Evolutionary conservation across 30 jellyfish, hydroid and myxozoan species (phyloP).

Genomic region (Aurelia aurita): DNA sequence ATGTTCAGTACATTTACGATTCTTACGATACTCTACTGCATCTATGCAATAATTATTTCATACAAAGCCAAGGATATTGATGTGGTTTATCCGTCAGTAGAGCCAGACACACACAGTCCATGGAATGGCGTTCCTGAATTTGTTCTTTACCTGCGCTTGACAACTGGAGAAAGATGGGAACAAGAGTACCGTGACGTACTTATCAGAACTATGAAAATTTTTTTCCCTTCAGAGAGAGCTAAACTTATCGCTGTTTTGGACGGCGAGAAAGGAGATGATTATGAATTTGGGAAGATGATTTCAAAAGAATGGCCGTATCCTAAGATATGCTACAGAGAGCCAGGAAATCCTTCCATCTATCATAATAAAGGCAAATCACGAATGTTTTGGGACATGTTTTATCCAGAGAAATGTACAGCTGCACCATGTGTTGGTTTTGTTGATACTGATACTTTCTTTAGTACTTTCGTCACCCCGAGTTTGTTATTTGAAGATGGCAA

Average conservation of each 20-base stretch:
- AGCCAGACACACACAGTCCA: neutral
- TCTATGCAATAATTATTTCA: no score
- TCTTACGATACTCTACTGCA: no score
- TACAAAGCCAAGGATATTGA: no score
- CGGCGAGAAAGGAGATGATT: conserved; percentile 62
- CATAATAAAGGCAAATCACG: conserved; percentile 55
- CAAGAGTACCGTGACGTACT: conserved; percentile 27
- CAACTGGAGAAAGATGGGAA: conserved; percentile 49
- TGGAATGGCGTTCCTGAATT: conserved; percentile 55
- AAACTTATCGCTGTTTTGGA: conserved; percentile 57
- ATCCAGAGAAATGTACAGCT: conserved; percentile 65
- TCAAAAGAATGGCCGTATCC: conserved; percentile 72
- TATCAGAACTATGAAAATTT: conserved; percentile 45
- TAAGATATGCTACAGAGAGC: conserved; percentile 50
- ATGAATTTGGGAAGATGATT: conserved; percentile 37
- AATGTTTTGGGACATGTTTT: conserved; percentile 70
- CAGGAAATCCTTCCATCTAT: conserved; percentile 24
- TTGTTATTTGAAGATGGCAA: conserved; percentile 46
- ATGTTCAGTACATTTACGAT: no score
- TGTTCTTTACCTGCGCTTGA: conserved; percentile 51
- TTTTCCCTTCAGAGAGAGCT: conserved; percentile 66
- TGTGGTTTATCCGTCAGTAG: neutral
- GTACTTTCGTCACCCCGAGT: conserved; percentile 68
- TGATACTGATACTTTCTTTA: conserved; percentile 73
- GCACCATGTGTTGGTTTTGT: conserved; percentile 73